Percentiles rank a stretch among this genome's conserved stretches.
Conservation (phyloP, 2,113 vertebrate species). For the Urocynchramus pylzowi region DNA sequence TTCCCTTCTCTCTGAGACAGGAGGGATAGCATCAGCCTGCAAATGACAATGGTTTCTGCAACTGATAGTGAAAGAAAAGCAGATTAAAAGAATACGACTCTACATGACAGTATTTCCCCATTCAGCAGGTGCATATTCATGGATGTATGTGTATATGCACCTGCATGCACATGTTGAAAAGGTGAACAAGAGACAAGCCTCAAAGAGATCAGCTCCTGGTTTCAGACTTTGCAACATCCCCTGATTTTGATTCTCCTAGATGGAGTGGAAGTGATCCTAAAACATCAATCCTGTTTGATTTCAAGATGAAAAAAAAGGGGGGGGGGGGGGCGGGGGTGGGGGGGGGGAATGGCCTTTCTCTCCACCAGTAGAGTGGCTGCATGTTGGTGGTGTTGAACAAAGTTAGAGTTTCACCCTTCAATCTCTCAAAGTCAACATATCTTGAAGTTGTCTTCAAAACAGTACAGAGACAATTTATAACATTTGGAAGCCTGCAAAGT, state of each 20-base stretch:
- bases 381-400: neutral
- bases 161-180: neutral
- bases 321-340: fast-evolving
- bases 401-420: neutral
- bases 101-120: neutral
- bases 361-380: neutral
- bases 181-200: neutral
- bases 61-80: neutral
- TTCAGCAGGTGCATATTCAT: too few relatives aligned
- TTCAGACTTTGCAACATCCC: neutral
- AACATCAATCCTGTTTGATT: neutral
- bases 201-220: neutral
- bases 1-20: neutral
- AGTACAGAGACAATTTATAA: neutral
- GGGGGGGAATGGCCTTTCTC: neutral
- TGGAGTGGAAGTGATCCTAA: neutral
- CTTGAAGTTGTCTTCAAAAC: neutral
- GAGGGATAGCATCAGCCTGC: neutral
- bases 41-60: neutral
- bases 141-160: neutral
- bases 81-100: neutral
- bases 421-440: neutral
- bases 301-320: neutral
- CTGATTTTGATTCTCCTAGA: neutral
- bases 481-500: neutral